phyloP scores from a whole-genome alignment of 2,888 invertebrate species.

The Drosophila meridionalis region DNA sequence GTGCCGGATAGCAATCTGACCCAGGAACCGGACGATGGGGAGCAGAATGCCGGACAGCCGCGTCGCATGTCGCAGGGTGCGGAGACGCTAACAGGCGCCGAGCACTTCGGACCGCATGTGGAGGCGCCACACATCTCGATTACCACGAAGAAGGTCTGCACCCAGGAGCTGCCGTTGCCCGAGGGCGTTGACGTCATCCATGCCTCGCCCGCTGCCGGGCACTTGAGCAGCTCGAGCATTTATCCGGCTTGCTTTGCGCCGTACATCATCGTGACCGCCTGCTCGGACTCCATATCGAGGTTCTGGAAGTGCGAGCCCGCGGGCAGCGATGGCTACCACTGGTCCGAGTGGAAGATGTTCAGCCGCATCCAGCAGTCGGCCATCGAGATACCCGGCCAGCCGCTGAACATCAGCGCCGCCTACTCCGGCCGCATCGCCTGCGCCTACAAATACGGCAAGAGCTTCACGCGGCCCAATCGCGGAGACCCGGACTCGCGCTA shows the following conservation, averaged over 20 bases:
- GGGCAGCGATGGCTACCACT: conserved; percentile 86
- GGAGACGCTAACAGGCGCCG: conserved; percentile 73
- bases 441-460: conserved; percentile 97
- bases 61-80: conserved; percentile 79
- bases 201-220: conserved; percentile 97
- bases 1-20: conserved; percentile 94
- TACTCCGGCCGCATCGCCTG: conserved; percentile 99
- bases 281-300: conserved; percentile 94
- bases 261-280: conserved; percentile 97
- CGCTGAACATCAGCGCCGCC: conserved; percentile 97
- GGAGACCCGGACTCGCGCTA: conserved; percentile 92
- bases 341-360: conserved; percentile 96
- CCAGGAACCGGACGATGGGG: conserved; percentile 90
- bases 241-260: conserved; percentile 99
- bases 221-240: conserved; percentile 98
- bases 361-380: conserved; percentile 89
- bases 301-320: conserved; percentile 91
- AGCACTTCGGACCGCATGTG: conserved; percentile 69
- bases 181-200: conserved; percentile 96
- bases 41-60: conserved; percentile 29
- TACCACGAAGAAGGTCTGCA: conserved; percentile 96
- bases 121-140: conserved; percentile 90
- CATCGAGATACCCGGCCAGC: conserved; percentile 92
- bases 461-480: conserved; percentile 92
- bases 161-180: conserved; percentile 94